Percentiles rank a stretch among this genome's conserved stretches.
Conservation (phyloP, 23 tunicate species). For the Halocynthia roretzi region DNA sequence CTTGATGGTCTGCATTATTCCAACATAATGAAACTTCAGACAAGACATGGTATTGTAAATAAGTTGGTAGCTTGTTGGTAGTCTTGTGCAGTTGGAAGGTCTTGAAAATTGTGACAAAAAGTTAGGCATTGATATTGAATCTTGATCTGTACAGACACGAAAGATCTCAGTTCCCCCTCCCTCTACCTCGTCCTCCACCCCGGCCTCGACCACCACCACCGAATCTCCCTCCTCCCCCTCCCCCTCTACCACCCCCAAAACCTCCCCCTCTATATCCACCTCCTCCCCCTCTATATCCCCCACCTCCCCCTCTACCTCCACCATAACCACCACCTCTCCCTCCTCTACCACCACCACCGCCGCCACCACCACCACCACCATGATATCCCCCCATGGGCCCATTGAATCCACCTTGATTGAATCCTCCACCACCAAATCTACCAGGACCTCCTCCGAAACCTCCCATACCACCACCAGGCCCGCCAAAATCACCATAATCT, state of each 20-base stretch:
- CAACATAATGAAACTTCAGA: too few relatives aligned
- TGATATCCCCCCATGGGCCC: background rate
- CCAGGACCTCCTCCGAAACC: background rate
- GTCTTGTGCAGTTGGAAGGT: too few relatives aligned
- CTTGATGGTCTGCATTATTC: too few relatives aligned
- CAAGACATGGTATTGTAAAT: too few relatives aligned
- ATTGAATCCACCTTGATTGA: background rate
- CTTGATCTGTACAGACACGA: background rate
- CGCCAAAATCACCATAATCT: conserved; percentile 15
- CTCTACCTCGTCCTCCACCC: conserved; percentile 55
- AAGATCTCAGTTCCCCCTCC: conserved; percentile 30
- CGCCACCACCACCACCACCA: conserved; percentile 28
- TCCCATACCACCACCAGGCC: background rate
- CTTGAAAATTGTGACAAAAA: too few relatives aligned
- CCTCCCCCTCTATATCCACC: conserved; percentile 43
- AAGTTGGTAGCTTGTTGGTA: too few relatives aligned
- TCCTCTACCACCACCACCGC: conserved; percentile 8
- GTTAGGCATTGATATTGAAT: background rate
- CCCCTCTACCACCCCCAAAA: conserved; percentile 37
- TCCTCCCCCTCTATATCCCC: conserved; percentile 25
- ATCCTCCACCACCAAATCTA: background rate
- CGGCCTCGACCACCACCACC: conserved; percentile 53
- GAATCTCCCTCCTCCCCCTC: conserved; percentile 34
- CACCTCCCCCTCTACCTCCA: conserved; percentile 32
- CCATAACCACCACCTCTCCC: conserved; percentile 47